Conservation (phyloP, 2,113 vertebrate genomes). For the Urocynchramus pylzowi region DNA sequence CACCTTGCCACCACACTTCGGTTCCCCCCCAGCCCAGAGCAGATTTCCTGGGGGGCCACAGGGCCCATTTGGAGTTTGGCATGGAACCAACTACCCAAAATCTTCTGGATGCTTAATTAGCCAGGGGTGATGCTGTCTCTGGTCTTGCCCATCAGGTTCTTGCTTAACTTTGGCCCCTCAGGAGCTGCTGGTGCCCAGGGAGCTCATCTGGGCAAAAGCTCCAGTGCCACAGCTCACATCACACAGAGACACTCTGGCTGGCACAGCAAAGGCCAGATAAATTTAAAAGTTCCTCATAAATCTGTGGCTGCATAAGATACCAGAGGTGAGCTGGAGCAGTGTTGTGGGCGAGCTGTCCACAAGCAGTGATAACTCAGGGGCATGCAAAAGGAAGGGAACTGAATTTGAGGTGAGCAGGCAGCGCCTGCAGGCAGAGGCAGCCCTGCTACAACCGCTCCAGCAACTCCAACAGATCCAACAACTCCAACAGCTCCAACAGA, state of each 20-base stretch:
- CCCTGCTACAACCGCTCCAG: rapidly evolving
- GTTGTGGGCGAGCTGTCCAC: background rate
- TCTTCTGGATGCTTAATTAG: background rate
- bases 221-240: background rate
- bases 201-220: rapidly evolving
- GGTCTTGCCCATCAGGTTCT: background rate
- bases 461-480: background rate
- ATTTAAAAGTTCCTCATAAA: background rate
- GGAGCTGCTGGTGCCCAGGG: background rate
- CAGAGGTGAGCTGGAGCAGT: background rate
- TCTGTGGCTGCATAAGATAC: background rate
- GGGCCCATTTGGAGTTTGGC: background rate
- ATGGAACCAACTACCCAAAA: background rate
- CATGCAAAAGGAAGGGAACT: background rate
- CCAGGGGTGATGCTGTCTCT: background rate
- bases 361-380: background rate
- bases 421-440: background rate
- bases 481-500: background rate
- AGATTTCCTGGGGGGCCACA: background rate
- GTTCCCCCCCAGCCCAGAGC: background rate
- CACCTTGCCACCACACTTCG: background rate
- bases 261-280: rapidly evolving
- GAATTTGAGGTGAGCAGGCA: rapidly evolving
- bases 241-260: rapidly evolving
- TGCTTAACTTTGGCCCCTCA: background rate